Conservation (phyloP, 2,113 vertebrate species). For the Sceloporus tristichus region DNA sequence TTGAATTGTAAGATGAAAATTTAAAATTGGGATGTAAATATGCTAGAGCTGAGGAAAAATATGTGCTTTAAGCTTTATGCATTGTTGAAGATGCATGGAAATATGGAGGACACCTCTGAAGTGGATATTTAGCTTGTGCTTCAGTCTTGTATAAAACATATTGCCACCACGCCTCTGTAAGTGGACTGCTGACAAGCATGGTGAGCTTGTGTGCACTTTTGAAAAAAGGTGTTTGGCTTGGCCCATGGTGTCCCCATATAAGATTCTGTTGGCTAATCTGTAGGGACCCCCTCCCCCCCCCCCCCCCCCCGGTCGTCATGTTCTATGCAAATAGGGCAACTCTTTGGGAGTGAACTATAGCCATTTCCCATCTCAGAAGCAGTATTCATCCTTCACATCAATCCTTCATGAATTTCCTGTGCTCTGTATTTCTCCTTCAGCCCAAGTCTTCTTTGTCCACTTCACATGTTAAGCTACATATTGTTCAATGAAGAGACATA, state of each 20-base stretch:
- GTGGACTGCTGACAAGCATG: neutral
- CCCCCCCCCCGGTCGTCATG: neutral
- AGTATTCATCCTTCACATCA: neutral
- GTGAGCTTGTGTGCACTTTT: neutral
- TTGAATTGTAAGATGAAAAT: slow-evolving; percentile 23
- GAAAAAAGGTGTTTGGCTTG: neutral
- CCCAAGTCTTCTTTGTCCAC: neutral
- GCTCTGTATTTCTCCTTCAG: neutral
- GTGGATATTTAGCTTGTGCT: neutral
- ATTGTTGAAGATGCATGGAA: slow-evolving; percentile 5
- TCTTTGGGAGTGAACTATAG: neutral
- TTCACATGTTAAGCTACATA: neutral
- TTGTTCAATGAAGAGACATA: neutral
- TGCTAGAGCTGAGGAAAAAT: neutral
- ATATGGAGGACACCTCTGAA: neutral
- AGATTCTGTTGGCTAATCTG: neutral
- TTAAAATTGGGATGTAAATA: neutral
- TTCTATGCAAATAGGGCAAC: neutral
- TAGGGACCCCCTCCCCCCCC: neutral
- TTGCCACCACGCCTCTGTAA: neutral
- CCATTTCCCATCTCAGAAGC: neutral
- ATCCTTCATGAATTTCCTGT: neutral
- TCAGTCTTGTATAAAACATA: neutral
- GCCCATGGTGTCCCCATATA: neutral
- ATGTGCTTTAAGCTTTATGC: neutral